Evolutionary conservation across 2,888 invertebrate genomes (phyloP).

Genomic region (Euproctis similis): DNA sequence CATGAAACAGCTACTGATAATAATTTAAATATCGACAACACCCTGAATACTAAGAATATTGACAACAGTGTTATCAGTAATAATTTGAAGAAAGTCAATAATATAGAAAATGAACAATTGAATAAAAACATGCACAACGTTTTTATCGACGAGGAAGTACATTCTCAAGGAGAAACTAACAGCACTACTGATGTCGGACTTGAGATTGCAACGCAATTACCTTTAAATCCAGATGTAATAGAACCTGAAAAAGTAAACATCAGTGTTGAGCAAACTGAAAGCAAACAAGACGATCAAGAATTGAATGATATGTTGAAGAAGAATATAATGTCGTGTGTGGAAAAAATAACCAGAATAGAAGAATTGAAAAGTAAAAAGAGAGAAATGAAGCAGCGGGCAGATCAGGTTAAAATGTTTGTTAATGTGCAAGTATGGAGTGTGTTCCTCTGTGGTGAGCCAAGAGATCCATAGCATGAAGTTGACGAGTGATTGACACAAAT

Average conservation of each 20-base stretch:
- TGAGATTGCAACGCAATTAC: constrained; percentile 6
- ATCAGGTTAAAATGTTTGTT: constrained; percentile 58
- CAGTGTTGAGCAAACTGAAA: constrained; percentile 31
- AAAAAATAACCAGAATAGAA: constrained; percentile 63
- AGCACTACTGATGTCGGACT: constrained; percentile 17
- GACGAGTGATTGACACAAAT: constrained; percentile 25
- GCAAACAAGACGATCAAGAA: constrained; percentile 42
- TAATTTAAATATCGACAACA: constrained; percentile 29
- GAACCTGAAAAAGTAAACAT: constrained; percentile 16
- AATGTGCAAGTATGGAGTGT: constrained; percentile 51
- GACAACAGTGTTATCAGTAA: constrained; percentile 36
- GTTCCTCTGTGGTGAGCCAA: constrained; percentile 40
- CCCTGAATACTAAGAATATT: constrained; percentile 33
- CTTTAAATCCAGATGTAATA: constrained; percentile 12
- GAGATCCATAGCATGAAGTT: constrained; percentile 45
- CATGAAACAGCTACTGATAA: constrained; percentile 21
- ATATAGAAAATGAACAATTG: constrained; percentile 65
- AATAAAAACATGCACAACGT: constrained; percentile 52
- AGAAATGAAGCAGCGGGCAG: constrained; percentile 37
- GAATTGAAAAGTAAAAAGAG: constrained; percentile 56
- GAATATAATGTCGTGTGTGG: constrained; percentile 63
- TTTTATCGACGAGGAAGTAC: constrained; percentile 32
- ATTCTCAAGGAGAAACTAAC: constrained; percentile 22
- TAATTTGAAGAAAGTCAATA: constrained; percentile 61
- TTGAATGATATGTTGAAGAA: constrained; percentile 54